These are phyloP conservation scores for Calyptommatus sinebrachiatus DNA, from an alignment of 2,113 vertebrate species.

Conservation along the genomic window DNA sequence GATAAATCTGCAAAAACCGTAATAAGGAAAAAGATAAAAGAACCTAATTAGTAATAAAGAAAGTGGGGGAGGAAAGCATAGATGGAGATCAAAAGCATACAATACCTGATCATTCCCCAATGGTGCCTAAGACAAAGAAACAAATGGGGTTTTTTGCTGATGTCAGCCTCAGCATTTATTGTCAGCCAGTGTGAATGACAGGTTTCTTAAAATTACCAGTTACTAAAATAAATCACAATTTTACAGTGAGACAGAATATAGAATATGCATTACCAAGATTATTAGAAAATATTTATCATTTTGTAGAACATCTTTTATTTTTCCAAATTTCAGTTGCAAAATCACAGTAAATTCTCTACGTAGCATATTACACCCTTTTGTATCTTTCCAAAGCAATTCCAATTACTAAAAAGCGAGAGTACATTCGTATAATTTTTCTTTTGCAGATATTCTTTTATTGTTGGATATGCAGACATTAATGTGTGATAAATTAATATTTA, in stretches of 20 bases:
- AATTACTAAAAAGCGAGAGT: constrained; percentile 24
- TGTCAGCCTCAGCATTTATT: constrained; percentile 26
- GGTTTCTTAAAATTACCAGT: constrained; percentile 25
- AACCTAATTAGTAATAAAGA: constrained; percentile 59
- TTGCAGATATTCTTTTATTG: background rate
- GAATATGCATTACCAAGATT: constrained; percentile 51
- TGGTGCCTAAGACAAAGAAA: constrained; percentile 11
- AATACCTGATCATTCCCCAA: constrained; percentile 43
- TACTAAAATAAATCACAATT: constrained; percentile 33
- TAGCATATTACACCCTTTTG: constrained; percentile 26
- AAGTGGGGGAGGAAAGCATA: constrained; percentile 27
- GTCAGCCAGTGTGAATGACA: constrained; percentile 27
- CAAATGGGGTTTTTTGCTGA: constrained; percentile 33
- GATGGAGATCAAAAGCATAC: constrained; percentile 63
- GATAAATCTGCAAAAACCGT: constrained; percentile 69
- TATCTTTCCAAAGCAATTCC: background rate
- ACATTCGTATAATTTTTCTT: constrained; percentile 14
- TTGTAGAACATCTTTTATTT: constrained; percentile 24
- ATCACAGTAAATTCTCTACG: constrained; percentile 33
- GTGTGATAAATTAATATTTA: too few species aligned
- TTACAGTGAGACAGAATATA: constrained; percentile 29
- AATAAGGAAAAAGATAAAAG: constrained; percentile 32
- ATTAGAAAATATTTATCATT: constrained; percentile 32
- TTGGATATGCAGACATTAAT: too few species aligned
- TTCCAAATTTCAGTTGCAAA: constrained; percentile 23